A percentile compares a stretch with the other conserved stretches of the same genome.
phyloP scores from a whole-genome alignment of 2,888 invertebrate species.

The Lithophane semibrunnea region DNA sequence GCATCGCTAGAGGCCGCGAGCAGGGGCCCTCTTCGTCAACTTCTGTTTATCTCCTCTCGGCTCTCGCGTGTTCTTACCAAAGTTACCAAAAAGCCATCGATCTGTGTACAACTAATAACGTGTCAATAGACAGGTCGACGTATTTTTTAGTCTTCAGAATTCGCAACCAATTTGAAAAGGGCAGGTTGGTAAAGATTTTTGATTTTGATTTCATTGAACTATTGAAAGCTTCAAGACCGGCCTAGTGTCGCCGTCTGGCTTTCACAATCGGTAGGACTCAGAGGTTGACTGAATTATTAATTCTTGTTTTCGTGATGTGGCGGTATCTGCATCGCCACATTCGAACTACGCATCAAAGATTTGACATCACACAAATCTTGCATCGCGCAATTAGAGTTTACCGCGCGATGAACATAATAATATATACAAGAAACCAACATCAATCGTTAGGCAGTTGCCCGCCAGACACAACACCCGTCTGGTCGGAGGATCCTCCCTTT shows the following conservation, averaged over 20 bases:
- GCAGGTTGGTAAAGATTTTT: too few species aligned
- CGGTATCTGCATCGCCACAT: too few species aligned
- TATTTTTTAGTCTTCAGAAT: not conserved
- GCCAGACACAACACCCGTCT: too few species aligned
- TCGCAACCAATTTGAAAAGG: not conserved
- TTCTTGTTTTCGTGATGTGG: not conserved
- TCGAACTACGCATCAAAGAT: too few species aligned
- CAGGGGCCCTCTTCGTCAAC: not conserved
- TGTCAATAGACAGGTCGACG: not conserved
- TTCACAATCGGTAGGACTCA: slow-evolving; percentile 4
- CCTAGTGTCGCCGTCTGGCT: not conserved
- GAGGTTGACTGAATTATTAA: not conserved
- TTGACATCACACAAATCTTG: too few species aligned
- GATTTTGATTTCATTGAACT: not conserved
- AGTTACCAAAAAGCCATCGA: not conserved
- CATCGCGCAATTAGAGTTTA: too few species aligned
- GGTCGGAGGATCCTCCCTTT: too few species aligned
- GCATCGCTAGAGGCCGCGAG: not conserved
- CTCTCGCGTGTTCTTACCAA: not conserved
- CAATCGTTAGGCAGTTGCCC: too few species aligned
- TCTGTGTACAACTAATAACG: not conserved
- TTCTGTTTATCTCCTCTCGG: not conserved
- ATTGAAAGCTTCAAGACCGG: not conserved
- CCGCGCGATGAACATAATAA: too few species aligned
- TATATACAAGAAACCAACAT: too few species aligned